Evolutionary conservation across 2,113 vertebrate genomes (phyloP).

Genomic region (Anguilla rostrata): DNA sequence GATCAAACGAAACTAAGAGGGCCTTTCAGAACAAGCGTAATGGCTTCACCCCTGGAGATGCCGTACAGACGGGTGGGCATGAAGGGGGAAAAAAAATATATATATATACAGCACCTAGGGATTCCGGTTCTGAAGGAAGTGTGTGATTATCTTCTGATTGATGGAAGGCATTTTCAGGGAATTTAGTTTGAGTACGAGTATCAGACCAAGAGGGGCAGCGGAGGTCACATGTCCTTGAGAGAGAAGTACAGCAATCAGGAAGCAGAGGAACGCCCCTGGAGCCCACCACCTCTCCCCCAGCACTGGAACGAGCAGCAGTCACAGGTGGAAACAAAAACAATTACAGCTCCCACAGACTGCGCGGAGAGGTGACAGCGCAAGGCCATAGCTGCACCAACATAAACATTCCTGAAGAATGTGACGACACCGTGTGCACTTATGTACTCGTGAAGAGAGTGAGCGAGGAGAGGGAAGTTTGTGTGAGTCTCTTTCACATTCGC

Average conservation of each 20-base stretch:
- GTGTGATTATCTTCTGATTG: background rate
- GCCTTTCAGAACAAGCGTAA: background rate
- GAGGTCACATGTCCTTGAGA: background rate
- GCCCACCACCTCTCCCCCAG: background rate
- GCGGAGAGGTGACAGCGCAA: background rate
- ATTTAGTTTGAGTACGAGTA: background rate
- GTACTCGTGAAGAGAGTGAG: too few species aligned
- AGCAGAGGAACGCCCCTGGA: background rate
- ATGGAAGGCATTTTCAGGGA: background rate
- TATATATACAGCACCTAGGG: background rate
- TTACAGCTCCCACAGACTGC: background rate
- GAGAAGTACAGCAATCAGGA: background rate
- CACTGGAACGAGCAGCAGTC: background rate
- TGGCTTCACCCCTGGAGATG: background rate
- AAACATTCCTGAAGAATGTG: background rate
- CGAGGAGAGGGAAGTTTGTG: too few species aligned
- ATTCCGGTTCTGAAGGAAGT: background rate
- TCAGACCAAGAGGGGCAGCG: background rate
- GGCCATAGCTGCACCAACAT: background rate
- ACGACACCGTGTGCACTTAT: background rate
- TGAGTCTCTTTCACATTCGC: too few species aligned
- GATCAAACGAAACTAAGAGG: background rate
- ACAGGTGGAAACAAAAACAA: background rate
- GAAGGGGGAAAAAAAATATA: background rate
- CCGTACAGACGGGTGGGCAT: background rate